Evolutionary conservation across 2,888 invertebrate species (phyloP), one percentile per base, ranked within the genome.

Genomic region (Ischnus inquisitorius): DNA sequence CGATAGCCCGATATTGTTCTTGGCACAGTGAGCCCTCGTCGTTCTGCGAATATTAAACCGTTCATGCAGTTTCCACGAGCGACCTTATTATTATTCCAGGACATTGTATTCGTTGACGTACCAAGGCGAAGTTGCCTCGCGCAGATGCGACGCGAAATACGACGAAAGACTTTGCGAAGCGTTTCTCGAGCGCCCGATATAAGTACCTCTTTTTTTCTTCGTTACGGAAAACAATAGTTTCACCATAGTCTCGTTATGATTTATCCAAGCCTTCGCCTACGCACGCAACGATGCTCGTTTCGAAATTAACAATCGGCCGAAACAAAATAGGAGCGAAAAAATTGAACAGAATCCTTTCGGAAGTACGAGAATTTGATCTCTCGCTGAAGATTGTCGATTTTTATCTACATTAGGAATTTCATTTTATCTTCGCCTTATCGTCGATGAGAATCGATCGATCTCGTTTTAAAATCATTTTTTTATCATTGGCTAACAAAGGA

Each of bases 1-100:
- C 43, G 51, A 80, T 54, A 22, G 67, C 25, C 74, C 46, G 19
- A 54, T 67, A 77, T 81, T 81, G 68, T 81, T 54, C 41, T 64
- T 48, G 46, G 28, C 51, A 78, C 54, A 48, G 64, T 25, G 25
- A 25, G 57, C n/a, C 16, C 28, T 43, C 72, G 43, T 25, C 48
- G 14, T 54, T 25, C 22, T 12, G 64, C 8, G 64, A 74, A 68
- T 75, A 84, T 80, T 76, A 83, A 83, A 77, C 41, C 34, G 19
- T 60, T 34, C 57, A 34, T 19, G 67, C 65, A 65, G 41, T 41
- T 10, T 57, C 48, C 57, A n/a, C 39, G 14, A 14, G 54, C 60
- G 79, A 67, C 71, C 76, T 51, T 57, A 72, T 83, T 80, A 62
- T 67, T 48, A 75, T 65, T 46, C 28, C 5, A 5, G 57, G 19